Conservation (phyloP, 2,113 vertebrate species). For the Tachuris rubrigastra region DNA sequence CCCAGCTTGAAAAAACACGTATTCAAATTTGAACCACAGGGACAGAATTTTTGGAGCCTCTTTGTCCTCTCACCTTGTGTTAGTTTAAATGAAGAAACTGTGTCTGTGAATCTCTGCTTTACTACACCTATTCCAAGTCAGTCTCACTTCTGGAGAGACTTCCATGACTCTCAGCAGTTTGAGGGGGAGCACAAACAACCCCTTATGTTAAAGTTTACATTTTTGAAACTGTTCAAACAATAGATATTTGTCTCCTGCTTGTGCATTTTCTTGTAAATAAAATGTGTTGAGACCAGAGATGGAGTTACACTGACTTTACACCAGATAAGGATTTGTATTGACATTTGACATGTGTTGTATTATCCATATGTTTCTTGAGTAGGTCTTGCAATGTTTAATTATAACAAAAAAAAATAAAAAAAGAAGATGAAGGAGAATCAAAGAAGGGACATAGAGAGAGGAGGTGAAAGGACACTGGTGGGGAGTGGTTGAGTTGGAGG, state of each 20-base stretch:
- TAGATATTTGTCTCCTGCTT: neutral
- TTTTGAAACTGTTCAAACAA: neutral
- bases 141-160: neutral
- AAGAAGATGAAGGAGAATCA: neutral
- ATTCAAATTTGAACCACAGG: slow-evolving; percentile 55
- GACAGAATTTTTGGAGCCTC: slow-evolving; percentile 46
- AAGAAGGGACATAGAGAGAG: neutral
- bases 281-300: neutral
- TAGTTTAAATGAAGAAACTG: slow-evolving; percentile 33
- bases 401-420: neutral
- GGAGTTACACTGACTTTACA: neutral
- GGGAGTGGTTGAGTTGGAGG: neutral
- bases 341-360: neutral
- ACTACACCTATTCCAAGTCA: neutral
- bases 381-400: neutral
- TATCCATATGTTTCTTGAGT: neutral
- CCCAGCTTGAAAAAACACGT: slow-evolving; percentile 23
- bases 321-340: neutral
- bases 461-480: neutral
- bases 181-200: neutral
- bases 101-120: slow-evolving; percentile 35
- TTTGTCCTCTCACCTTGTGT: slow-evolving; percentile 22
- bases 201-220: neutral
- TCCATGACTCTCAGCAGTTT: neutral
- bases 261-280: slow-evolving; percentile 46